A percentile compares a stretch with the other conserved stretches of the same genome.
Evolutionary conservation across 2,113 vertebrate species (phyloP).

Genomic region (Notiomystis cincta): DNA sequence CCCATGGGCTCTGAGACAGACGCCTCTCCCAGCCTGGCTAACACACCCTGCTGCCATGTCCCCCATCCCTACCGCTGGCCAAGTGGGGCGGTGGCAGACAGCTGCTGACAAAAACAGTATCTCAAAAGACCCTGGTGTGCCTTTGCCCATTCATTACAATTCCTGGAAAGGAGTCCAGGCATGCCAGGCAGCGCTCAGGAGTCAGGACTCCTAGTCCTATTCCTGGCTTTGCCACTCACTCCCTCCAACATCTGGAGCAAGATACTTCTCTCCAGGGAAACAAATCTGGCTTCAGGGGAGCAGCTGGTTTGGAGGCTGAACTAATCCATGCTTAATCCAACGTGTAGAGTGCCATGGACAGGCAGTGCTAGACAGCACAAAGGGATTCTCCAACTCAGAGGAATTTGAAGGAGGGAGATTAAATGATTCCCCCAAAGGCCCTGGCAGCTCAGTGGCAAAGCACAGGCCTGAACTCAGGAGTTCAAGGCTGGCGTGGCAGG

Average conservation of each 20-base stretch:
- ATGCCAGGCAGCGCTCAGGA: background rate
- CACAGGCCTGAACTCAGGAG: background rate
- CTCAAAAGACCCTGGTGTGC: background rate
- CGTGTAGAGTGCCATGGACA: background rate
- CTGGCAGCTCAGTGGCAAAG: background rate
- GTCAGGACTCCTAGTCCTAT: background rate
- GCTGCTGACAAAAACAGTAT: background rate
- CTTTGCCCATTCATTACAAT: background rate
- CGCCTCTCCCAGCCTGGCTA: background rate
- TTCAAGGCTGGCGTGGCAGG: background rate
- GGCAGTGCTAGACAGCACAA: background rate
- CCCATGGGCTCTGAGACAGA: background rate
- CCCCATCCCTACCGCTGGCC: background rate
- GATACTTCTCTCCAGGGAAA: background rate
- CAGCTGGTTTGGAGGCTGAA: conserved; percentile 14
- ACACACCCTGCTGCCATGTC: background rate
- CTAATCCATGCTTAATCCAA: conserved; percentile 35
- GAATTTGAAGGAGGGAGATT: background rate
- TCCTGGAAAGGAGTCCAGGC: background rate
- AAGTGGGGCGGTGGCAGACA: background rate
- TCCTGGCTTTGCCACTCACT: background rate
- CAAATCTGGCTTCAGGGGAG: background rate
- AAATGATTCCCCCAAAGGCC: background rate
- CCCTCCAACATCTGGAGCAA: background rate
- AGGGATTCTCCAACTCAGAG: conserved; percentile 12